Base-by-base conservation (phyloP, 2,888 invertebrate genomes). In the Pristionchus fissidentatus region DNA sequence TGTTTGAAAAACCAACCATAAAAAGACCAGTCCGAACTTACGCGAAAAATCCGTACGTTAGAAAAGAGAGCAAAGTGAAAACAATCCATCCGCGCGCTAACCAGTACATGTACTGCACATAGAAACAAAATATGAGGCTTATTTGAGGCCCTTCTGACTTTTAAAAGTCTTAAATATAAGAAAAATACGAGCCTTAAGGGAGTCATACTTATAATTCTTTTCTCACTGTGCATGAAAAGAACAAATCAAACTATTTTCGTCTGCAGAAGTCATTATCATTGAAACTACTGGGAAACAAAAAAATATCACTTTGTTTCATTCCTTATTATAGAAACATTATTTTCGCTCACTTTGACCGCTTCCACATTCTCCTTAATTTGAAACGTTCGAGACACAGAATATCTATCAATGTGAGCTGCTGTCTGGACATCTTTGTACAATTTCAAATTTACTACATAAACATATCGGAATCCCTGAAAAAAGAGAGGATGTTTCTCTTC, bases 311-410 rank as follows among this genome's bases (percentile, higher is more conserved):
- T n/a, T n/a, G n/a, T n/a, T n/a, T n/a, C n/a, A n/a, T n/a, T n/a
- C n/a, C n/a, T n/a, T n/a, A n/a, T 41, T 19, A 1, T 8, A 0
- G 0, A 62, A 35, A 0, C 19, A 62, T 15, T 5, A 19, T 1
- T 0, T 35, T n/a, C 3, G 2, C 52, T 52, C 38, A 70, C 70
- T 41, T 32, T 70, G 41, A 70, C 41, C 3, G 41, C 41, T 41
- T 70, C 70, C 19, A 70, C 70, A 41, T 70, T 70, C 70, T 70
- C 70, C n/a, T 41, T 70, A 22, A 70, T 41, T 70, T 70, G 70
- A 70, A 70, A 70, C 4, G 70, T 41, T 32, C n/a, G 70, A 2
- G 70, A 38, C 1, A 70, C 70, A n/a, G 41, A 70, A 41, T 70
- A 70, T 3, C 41, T 70, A 26, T 41, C 70, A 41, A 70, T 10